A percentile compares a stretch with the other conserved stretches of the same genome.
Evolutionary conservation across 1,140 invertebrate genomes (phyloP).

Genomic region (Aphaenogaster rudis): DNA sequence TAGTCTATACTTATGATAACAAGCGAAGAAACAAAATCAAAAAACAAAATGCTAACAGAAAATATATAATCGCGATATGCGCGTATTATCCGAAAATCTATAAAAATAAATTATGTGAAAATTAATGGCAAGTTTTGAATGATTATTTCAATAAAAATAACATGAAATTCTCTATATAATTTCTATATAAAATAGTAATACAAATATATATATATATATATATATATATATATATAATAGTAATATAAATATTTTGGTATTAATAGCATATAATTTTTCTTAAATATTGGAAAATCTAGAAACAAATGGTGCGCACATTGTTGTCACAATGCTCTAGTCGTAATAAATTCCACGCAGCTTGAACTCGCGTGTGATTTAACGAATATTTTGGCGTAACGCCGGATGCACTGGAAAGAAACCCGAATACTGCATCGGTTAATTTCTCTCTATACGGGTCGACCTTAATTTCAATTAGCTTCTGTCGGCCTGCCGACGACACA

Average conservation of each 20-base stretch:
- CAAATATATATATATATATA: too few species aligned
- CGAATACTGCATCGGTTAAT: constrained; percentile 3
- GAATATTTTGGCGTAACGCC: neutral
- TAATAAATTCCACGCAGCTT: neutral
- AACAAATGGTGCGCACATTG: neutral
- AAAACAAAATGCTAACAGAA: too few species aligned
- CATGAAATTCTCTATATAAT: neutral
- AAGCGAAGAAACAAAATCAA: too few species aligned
- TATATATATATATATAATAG: too few species aligned
- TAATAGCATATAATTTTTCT: neutral
- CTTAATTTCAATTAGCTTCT: neutral
- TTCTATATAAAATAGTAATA: neutral
- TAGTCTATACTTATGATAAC: neutral
- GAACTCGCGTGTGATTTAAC: neutral
- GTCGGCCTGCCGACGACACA: too few species aligned
- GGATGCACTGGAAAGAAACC: neutral
- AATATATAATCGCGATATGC: too few species aligned
- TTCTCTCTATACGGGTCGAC: neutral
- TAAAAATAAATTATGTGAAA: neutral
- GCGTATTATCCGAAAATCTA: neutral
- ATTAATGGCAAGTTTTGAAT: neutral
- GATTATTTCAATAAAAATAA: neutral
- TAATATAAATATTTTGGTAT: neutral
- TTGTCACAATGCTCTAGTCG: neutral
- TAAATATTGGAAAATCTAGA: neutral